phyloP scores from a whole-genome alignment of 2,113 vertebrate genomes.

The Chlorocebus sabaeus region DNA sequence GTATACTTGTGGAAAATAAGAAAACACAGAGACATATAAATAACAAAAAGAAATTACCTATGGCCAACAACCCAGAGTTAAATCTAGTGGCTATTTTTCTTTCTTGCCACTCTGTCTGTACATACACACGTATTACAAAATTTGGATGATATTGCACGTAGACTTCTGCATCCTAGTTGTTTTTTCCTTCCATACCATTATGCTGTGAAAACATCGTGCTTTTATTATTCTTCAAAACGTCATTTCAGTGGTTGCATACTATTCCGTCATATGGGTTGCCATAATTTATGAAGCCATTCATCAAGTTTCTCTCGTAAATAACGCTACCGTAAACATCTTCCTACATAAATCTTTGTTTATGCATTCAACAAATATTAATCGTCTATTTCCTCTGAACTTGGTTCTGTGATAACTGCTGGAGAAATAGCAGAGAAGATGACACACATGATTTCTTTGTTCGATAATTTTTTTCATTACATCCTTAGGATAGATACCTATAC shows the following conservation, averaged over 20 bases:
- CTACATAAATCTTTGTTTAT: neutral
- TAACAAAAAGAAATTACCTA: neutral
- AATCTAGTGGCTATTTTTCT: neutral
- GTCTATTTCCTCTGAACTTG: neutral
- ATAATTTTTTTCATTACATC: neutral
- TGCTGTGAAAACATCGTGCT: neutral
- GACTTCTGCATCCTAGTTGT: fast-evolving
- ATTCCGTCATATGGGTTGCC: neutral
- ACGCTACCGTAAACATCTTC: neutral
- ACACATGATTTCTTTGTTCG: no score
- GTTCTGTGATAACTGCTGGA: neutral
- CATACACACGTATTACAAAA: fast-evolving
- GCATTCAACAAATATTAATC: neutral
- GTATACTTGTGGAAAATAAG: neutral
- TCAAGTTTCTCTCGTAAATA: neutral
- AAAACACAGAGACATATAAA: neutral
- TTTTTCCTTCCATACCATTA: neutral
- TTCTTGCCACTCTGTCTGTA: neutral
- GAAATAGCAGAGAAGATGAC: neutral
- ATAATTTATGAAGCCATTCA: neutral
- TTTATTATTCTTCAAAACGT: neutral
- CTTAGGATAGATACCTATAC: neutral
- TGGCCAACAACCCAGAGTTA: neutral
- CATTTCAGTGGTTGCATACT: neutral
- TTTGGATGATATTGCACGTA: fast-evolving